Conservation (phyloP, 2,888 invertebrate genomes). For the Agrochola litura region DNA sequence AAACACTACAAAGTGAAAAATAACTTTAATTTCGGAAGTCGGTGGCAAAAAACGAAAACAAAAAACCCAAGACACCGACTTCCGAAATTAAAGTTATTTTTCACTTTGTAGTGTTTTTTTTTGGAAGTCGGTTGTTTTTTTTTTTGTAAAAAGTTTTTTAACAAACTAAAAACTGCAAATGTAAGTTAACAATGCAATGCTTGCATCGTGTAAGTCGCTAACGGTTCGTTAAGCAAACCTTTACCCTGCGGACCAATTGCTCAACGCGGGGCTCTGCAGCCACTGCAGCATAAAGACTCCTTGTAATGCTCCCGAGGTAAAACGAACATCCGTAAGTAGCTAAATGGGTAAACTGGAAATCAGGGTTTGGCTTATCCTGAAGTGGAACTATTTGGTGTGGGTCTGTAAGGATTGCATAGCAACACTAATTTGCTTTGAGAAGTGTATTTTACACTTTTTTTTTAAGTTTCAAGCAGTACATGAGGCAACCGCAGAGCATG, state of each 20-base stretch:
- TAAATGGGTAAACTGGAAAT: neutral
- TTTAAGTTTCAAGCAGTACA: neutral
- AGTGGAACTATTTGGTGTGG: neutral
- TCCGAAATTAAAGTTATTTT: too few relatives aligned
- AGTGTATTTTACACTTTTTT: neutral
- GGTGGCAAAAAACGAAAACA: too few relatives aligned
- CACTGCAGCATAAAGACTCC: conserved; percentile 21
- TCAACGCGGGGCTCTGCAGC: conserved; percentile 15
- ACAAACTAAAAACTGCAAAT: conserved; percentile 18
- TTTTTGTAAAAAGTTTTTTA: too few relatives aligned
- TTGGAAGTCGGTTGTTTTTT: too few relatives aligned
- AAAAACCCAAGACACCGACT: too few relatives aligned
- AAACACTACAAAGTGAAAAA: too few relatives aligned
- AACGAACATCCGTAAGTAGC: conserved; percentile 33
- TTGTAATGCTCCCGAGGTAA: conserved; percentile 33
- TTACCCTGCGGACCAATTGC: conserved; percentile 66
- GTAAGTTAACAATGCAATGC: conserved; percentile 49
- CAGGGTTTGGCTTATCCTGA: neutral
- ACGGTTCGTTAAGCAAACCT: conserved; percentile 54
- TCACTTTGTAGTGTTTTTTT: too few relatives aligned
- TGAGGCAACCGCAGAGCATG: neutral
- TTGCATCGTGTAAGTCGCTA: conserved; percentile 46
- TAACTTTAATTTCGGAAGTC: too few relatives aligned
- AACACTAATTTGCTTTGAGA: too few relatives aligned
- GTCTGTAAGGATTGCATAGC: neutral